Base-by-base conservation (phyloP, 2,888 invertebrate genomes). In the Mythimna lalbum region DNA sequence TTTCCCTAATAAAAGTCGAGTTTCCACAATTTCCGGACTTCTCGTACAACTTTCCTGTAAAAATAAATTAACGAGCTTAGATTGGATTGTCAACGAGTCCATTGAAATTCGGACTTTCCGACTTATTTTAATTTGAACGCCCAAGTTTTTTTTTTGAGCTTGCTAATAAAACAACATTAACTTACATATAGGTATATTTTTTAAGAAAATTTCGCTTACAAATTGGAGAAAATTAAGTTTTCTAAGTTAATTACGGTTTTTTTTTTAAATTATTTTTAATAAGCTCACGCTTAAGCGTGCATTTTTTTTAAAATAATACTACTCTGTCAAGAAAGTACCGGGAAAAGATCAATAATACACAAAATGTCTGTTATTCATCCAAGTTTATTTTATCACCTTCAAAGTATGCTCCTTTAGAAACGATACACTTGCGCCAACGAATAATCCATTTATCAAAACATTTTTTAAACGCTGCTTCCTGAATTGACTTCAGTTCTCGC, bases 31-130 rank as follows among this genome's bases (percentile, higher is more conserved):
- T 76, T 63, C 47, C 55, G 63, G 64, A 60, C 27, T 49, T 50
- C 63, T 53, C 55, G 61, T 36, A 66, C 64, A 43, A 75, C 67
- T 73, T 80, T 83, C 73, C 81, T 76, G 80, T 83, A 82, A 85
- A 90, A 90, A 89, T 88, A 90, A 91, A 91, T 91, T 91, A 91
- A 87, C 89, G 88, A 90, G 88, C 88, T 87, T 86, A 89, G 90
- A 91, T 90, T 90, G 90, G 89, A 89, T 89, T 88, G 90, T 89
- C 89, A 85, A 82, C 78, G 76, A 89, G 84, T 85, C 90, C 85
- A 62, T 64, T 76, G 61, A 69, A 75, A 77, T 59, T 77, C 74
- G 14, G 77, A 77, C 81, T 77, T 56, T 31, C 49, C 68, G 82
- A 83, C 84, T 85, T 86, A 90, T 90, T 89, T 83, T 88, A 89